phyloP scores from a whole-genome alignment of 2,113 vertebrate genomes.

The Sinocyclocheilus anshuiensis region DNA sequence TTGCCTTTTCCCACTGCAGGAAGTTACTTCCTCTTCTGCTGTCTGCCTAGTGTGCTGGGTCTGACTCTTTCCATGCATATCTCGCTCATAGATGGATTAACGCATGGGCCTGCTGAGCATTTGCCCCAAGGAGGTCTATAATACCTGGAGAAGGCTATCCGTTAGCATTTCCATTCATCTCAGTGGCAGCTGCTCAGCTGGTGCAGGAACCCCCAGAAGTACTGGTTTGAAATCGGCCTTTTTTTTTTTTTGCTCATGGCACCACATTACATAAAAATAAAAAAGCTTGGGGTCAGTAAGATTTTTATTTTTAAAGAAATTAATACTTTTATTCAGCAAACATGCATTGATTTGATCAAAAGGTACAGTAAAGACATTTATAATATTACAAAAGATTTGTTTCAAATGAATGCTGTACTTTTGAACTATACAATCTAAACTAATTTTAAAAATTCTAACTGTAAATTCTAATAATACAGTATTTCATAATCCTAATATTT shows the following conservation, averaged over 20 bases:
- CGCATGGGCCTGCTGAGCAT: conserved; percentile 3
- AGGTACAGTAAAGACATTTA: no score
- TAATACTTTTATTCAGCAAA: no score
- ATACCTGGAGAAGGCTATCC: conserved; percentile 29
- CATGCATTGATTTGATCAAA: no score
- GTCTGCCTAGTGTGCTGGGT: conserved; percentile 3
- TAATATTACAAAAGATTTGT: no score
- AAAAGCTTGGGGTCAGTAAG: not conserved
- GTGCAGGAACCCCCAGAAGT: not conserved
- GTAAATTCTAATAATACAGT: no score
- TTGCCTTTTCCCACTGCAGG: conserved; percentile 18
- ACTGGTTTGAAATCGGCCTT: not conserved
- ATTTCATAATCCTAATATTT: no score
- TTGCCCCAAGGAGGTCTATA: conserved; percentile 29
- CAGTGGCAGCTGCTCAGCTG: conserved; percentile 14
- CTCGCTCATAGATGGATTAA: conserved; percentile 25
- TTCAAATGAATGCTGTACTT: no score
- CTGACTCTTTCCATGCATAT: conserved; percentile 13
- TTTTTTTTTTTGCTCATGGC: not conserved
- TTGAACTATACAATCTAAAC: no score
- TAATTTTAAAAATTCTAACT: no score
- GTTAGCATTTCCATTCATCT: conserved; percentile 35
- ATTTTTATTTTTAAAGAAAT: no score
- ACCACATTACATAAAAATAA: not conserved
- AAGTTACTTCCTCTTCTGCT: conserved; percentile 7